These are phyloP conservation scores for Anas georgica DNA, from an alignment of 2,797 vertebrate species.

Conservation along the genomic window DNA sequence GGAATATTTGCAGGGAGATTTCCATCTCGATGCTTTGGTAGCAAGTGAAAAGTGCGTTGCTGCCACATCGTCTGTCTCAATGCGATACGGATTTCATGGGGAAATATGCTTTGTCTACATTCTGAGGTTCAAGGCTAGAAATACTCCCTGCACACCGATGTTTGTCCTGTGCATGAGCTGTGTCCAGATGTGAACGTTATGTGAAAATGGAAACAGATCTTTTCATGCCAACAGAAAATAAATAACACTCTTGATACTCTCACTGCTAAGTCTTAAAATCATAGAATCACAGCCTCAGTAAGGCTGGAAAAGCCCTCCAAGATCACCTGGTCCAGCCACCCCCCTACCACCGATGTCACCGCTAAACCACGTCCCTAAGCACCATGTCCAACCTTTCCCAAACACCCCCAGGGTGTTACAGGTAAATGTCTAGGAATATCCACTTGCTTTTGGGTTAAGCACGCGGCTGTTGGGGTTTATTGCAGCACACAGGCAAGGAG, in stretches of 20 bases:
- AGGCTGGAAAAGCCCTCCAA: too few relatives aligned
- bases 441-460: accelerated
- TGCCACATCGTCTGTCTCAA: not conserved
- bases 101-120: not conserved
- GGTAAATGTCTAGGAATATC: accelerated
- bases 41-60: not conserved
- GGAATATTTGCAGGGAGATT: not conserved
- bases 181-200: accelerated
- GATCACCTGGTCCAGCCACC: too few relatives aligned
- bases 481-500: not conserved
- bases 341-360: too few relatives aligned
- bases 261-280: not conserved
- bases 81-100: not conserved
- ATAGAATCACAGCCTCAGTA: too few relatives aligned
- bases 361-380: too few relatives aligned
- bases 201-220: not conserved
- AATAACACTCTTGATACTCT: not conserved
- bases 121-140: accelerated
- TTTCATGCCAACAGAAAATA: not conserved
- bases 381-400: too few relatives aligned
- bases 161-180: accelerated
- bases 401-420: too few relatives aligned
- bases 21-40: not conserved
- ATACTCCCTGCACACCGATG: accelerated
- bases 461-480: not conserved